Base-by-base conservation (phyloP, 2,888 invertebrate genomes). In the Noctua fimbriata region DNA sequence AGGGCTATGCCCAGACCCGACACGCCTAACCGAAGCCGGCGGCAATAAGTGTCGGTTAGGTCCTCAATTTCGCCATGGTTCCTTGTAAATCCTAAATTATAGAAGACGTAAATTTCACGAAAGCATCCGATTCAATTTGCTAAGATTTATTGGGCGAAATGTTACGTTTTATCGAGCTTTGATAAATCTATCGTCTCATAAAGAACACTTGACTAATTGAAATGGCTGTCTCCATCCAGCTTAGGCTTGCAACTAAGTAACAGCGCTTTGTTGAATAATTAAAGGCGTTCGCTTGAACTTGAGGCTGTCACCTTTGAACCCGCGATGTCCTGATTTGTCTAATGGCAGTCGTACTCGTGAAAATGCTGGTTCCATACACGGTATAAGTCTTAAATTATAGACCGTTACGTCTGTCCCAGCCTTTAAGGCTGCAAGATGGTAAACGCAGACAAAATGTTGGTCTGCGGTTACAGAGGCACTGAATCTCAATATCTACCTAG, bases 31-130 rank as follows among this genome's bases (percentile, higher is more conserved):
- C 66, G 69, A 63, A 66, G 86, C 86, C 72, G 44, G 28, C 65
- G 86, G 83, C 82, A 60, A 52, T 85, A 82, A 84, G 66, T 85
- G 78, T 78, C 78, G 75, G 70, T 85, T 65, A 24, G 67, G 21
- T 67, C 77, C 73, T 65, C 75, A 79, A 86, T 79, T 85, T 70
- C 41, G 63, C 74, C 4, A 69, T 73, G 72, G 55, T 70, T 70
- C 58, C 78, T 82, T 70, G 76, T 76, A 77, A 82, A 82, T 76
- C 55, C 24, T 72, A 82, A 67, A 83, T 76, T 79, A 73, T 79
- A 60, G 79, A 73, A 63, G 69, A 63, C 67, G 84, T 80, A 76
- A 80, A 85, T 76, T 65, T 72, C 65, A 49, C 47, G 32, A 28
- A 79, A 70, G 72, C 24, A 28, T 41, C 69, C 24, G 55, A 84